Base-by-base conservation (phyloP, 2,113 vertebrate genomes). In the Phrynocephalus versicolor region DNA sequence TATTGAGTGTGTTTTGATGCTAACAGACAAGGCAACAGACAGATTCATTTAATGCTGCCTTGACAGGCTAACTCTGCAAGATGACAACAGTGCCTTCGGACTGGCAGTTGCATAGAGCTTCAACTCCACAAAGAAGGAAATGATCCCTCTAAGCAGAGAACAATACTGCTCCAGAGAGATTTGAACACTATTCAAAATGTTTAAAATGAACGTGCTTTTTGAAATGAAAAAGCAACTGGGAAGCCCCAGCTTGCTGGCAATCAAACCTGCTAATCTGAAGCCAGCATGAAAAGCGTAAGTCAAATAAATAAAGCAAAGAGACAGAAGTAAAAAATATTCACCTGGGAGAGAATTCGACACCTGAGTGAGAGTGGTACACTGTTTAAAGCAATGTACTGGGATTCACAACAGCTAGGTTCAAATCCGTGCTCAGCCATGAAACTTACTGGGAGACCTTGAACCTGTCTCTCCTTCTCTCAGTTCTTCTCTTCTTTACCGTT, bases 141-240 rank as follows among this genome's bases (percentile, higher is more conserved):
- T 70, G 57, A 69, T 82, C 30, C 74, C 64, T 81, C 45, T 41
- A 30, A 45, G 57, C 35, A 27, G 62, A 69, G 21, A 82, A 67
- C 35, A 60, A 70, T 70, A 70, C 25, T 82, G 45, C 51, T 70
- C 70, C 51, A 60, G 51, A 77, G 64, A 82, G 73, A 77, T n/a
- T 35, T 82, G 35, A 60, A 60, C 82, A 65, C 37, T 77, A 77
- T 77, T 82, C 37, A 60, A 87, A 87, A 77, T 51, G 62, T 57
- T 82, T 82, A 82, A 87, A 70, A 37, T 70, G 57, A 45, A 76
- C 25, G 35, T 41, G 30, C 62, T 82, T 75, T 81, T 82, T 33
- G 62, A 39, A n/a, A 87, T 60, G 85, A 70, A 69, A 82, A 69
- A 33, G 14, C 39, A 57, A 67, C 35, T n/a, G 58, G 45, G 65